phyloP scores from a whole-genome alignment of 2,797 vertebrate species.

The Myotis planiceps region DNA sequence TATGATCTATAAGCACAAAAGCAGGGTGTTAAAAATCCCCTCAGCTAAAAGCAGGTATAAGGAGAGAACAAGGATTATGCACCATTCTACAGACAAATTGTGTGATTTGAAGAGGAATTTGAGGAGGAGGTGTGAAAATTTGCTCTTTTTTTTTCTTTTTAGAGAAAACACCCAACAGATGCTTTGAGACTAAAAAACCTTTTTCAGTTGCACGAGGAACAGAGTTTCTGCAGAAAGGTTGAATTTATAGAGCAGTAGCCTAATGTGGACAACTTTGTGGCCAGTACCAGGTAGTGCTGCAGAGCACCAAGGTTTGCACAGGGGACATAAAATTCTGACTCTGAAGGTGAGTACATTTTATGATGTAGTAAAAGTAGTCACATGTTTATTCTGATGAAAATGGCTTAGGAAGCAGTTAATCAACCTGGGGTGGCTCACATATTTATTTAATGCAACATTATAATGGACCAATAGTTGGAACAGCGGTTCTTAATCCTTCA shows the following conservation, averaged over 20 bases:
- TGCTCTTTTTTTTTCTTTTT: slow-evolving; percentile 25
- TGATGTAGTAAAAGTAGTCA: background rate
- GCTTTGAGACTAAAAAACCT: slow-evolving; percentile 42
- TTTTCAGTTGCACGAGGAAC: background rate
- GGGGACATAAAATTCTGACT: background rate
- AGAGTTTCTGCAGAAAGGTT: background rate
- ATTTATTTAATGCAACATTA: background rate
- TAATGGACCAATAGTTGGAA: background rate
- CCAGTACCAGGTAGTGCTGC: background rate
- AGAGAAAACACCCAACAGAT: slow-evolving; percentile 56
- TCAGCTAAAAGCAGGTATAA: slow-evolving; percentile 45
- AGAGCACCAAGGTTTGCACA: background rate
- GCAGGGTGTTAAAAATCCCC: background rate
- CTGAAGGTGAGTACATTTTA: no score
- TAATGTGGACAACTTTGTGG: background rate
- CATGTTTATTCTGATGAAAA: background rate
- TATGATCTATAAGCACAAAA: background rate
- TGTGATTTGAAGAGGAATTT: slow-evolving; percentile 43
- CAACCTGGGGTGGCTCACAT: background rate
- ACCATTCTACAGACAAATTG: background rate
- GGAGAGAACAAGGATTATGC: background rate
- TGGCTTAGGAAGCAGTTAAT: background rate
- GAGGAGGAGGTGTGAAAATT: slow-evolving; percentile 66
- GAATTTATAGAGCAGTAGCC: background rate
- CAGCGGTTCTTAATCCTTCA: background rate